phyloP scores from a whole-genome alignment of 2,888 invertebrate genomes.

The Thymelicus sylvestris region DNA sequence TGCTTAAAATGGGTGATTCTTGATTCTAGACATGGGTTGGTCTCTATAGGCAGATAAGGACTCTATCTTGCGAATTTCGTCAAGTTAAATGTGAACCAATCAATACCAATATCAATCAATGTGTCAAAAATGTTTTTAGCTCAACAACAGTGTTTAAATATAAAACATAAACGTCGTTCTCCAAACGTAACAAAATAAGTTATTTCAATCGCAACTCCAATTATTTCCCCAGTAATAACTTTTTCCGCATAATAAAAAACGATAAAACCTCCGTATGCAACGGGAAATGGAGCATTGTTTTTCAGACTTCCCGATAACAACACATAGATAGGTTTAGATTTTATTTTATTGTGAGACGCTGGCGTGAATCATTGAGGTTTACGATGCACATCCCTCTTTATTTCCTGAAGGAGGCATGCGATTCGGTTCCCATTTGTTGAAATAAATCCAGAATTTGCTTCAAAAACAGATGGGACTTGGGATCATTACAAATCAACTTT shows the following conservation, averaged over 20 bases:
- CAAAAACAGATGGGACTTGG: neutral
- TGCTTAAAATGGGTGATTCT: no score
- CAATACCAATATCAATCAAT: no score
- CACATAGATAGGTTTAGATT: constrained; percentile 61
- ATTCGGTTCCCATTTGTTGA: constrained; percentile 52
- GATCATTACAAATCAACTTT: no score
- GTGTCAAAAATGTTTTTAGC: no score
- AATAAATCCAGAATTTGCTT: constrained; percentile 48
- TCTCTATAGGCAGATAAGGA: no score
- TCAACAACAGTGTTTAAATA: no score
- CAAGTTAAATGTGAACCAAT: no score
- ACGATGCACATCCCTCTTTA: constrained; percentile 72
- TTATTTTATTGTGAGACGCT: constrained; percentile 70
- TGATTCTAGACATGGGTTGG: no score
- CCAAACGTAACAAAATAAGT: constrained; percentile 2
- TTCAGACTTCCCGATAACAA: constrained; percentile 62
- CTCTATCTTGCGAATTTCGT: no score
- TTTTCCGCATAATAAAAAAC: constrained; percentile 40
- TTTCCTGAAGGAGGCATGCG: constrained; percentile 57
- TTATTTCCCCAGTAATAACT: constrained; percentile 25
- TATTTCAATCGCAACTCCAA: constrained; percentile 22
- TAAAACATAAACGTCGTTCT: no score
- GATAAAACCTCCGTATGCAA: constrained; percentile 38
- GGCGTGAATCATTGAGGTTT: constrained; percentile 73
- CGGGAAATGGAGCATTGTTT: constrained; percentile 55